Evolutionary conservation across 1,140 invertebrate species (phyloP).

Genomic region (Mya arenaria): DNA sequence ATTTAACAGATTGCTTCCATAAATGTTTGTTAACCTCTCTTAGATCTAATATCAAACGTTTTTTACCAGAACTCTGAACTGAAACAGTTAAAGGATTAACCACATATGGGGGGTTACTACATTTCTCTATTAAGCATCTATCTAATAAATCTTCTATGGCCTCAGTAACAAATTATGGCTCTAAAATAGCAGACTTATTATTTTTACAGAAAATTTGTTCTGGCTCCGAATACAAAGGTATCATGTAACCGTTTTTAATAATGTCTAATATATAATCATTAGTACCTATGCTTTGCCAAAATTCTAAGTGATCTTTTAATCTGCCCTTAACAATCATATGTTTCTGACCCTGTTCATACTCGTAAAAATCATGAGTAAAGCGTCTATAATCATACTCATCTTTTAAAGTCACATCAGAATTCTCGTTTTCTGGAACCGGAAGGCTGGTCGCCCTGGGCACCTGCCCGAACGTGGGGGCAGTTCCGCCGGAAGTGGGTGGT

Average conservation of each 20-base stretch:
- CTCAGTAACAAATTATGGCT: neutral
- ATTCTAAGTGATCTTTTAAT: neutral
- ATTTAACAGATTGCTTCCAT: slow-evolving; percentile 29
- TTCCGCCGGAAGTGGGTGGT: too few species aligned
- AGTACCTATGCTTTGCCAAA: neutral
- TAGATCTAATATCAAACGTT: slow-evolving; percentile 16
- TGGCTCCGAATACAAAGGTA: neutral
- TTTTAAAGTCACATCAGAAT: too few species aligned
- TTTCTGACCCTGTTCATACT: too few species aligned
- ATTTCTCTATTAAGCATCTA: neutral
- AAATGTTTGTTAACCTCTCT: slow-evolving; percentile 20
- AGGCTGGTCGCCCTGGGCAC: too few species aligned
- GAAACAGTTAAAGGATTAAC: slow-evolving; percentile 24
- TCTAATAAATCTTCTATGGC: neutral
- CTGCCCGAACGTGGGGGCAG: too few species aligned
- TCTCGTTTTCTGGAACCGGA: too few species aligned
- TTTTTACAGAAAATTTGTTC: neutral
- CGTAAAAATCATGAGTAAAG: too few species aligned
- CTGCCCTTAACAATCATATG: neutral
- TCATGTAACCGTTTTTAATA: neutral
- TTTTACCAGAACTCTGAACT: neutral
- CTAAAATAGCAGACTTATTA: neutral
- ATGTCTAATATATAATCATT: neutral
- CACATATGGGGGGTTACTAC: neutral
- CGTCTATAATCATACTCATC: too few species aligned